Evolutionary conservation across 2,797 vertebrate species (phyloP).

Genomic region (Dendrocincla fuliginosa): DNA sequence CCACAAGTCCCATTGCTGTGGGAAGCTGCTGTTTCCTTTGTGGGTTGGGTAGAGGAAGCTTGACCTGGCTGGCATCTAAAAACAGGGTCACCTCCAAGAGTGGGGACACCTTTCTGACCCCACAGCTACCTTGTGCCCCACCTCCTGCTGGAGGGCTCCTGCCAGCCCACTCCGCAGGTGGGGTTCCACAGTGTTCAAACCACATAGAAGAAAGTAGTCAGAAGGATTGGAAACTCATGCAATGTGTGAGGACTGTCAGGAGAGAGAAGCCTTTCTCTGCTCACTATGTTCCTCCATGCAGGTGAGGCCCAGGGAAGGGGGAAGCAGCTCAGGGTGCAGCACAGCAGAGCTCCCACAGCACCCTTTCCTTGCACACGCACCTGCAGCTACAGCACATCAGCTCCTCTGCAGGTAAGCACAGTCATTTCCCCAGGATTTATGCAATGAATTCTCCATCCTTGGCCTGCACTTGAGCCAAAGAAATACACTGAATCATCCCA

Average conservation of each 20-base stretch:
- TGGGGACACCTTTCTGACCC: not conserved
- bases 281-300: not conserved
- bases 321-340: not conserved
- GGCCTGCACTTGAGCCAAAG: not conserved
- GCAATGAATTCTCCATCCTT: not conserved
- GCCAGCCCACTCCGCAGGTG: not conserved
- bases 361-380: not conserved
- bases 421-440: not conserved
- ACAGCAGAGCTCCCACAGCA: not conserved
- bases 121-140: not conserved
- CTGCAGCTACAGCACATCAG: not conserved
- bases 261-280: not conserved
- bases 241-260: not conserved
- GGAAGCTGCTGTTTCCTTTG: not conserved
- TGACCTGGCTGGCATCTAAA: not conserved
- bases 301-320: not conserved
- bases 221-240: not conserved
- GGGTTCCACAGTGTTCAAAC: not conserved
- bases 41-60: not conserved
- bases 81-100: not conserved
- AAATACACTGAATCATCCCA: not conserved
- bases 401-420: accelerated
- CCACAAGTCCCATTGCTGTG: not conserved
- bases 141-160: not conserved
- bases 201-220: not conserved